These are phyloP conservation scores for Micronisus gabar DNA, from an alignment of 2,113 vertebrate genomes.

Conservation along the genomic window DNA sequence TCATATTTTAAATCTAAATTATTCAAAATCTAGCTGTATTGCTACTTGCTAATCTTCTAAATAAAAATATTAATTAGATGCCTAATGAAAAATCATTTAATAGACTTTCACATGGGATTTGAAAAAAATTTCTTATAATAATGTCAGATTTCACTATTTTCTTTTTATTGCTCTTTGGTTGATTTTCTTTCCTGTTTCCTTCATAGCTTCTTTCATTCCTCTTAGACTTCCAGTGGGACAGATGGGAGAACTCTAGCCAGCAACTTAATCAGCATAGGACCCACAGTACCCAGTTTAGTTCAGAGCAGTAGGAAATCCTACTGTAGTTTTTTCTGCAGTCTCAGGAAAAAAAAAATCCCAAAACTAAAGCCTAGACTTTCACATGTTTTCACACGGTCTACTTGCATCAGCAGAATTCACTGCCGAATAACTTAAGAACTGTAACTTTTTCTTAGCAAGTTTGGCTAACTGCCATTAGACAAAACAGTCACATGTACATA, in stretches of 20 bases:
- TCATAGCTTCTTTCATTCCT: background rate
- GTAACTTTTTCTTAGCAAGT: background rate
- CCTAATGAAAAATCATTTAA: background rate
- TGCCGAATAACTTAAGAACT: background rate
- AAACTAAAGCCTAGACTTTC: background rate
- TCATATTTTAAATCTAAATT: background rate
- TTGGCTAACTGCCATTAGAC: background rate
- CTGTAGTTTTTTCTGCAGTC: background rate
- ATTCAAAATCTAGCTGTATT: background rate
- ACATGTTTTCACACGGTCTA: background rate
- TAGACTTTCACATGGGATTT: background rate
- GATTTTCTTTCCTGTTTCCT: background rate
- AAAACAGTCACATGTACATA: fast-evolving
- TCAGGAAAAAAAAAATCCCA: background rate
- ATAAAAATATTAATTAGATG: background rate
- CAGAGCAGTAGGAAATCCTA: background rate
- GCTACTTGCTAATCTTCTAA: background rate
- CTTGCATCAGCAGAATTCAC: conserved; percentile 31
- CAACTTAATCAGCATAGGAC: background rate
- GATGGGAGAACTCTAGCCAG: background rate
- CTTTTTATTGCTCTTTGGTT: background rate
- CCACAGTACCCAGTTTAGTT: background rate
- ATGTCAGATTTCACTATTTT: background rate
- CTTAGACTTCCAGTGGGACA: background rate
- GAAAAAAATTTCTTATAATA: background rate